Percentiles rank a stretch among this genome's conserved stretches.
phyloP scores from a whole-genome alignment of 1,140 invertebrate species.

The Atta cephalotes region DNA sequence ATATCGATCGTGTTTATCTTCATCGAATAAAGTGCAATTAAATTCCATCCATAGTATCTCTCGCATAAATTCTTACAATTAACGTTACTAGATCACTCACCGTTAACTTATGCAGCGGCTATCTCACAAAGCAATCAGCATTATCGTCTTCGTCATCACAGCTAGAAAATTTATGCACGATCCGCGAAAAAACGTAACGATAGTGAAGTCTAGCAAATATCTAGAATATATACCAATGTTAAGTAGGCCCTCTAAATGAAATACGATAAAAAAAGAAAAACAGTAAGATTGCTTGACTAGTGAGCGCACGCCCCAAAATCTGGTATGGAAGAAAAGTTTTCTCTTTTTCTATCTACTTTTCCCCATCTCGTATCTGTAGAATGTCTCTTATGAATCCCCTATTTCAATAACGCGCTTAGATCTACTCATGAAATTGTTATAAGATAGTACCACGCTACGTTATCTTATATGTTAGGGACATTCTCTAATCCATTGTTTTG shows the following conservation, averaged over 20 bases:
- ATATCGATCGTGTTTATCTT: slow-evolving; percentile 7
- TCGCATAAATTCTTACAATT: slow-evolving; percentile 36
- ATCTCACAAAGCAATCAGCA: slow-evolving; percentile 72
- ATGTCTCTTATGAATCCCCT: slow-evolving; percentile 48
- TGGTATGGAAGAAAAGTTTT: slow-evolving; percentile 82
- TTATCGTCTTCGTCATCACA: slow-evolving; percentile 71
- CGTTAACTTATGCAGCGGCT: slow-evolving; percentile 69
- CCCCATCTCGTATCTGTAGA: slow-evolving; percentile 67
- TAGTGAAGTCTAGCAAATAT: slow-evolving; percentile 74
- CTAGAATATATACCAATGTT: slow-evolving; percentile 72
- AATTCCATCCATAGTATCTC: slow-evolving; percentile 15
- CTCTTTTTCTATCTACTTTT: slow-evolving; percentile 69
- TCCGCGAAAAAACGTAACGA: slow-evolving; percentile 66
- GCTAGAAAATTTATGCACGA: slow-evolving; percentile 75
- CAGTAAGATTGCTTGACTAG: slow-evolving; percentile 85
- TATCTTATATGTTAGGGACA: slow-evolving; percentile 71
- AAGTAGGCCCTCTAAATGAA: slow-evolving; percentile 64
- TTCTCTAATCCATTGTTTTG: slow-evolving; percentile 68
- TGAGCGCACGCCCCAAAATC: slow-evolving; percentile 81
- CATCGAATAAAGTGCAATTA: slow-evolving; percentile 17
- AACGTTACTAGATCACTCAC: slow-evolving; percentile 53
- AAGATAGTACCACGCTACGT: slow-evolving; percentile 68
- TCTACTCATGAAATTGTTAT: slow-evolving; percentile 68
- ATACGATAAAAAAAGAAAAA: slow-evolving; percentile 58
- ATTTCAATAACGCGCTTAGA: slow-evolving; percentile 65